Evolutionary conservation across 2,797 vertebrate species (phyloP).

Genomic region (Protonibea diacanthus): DNA sequence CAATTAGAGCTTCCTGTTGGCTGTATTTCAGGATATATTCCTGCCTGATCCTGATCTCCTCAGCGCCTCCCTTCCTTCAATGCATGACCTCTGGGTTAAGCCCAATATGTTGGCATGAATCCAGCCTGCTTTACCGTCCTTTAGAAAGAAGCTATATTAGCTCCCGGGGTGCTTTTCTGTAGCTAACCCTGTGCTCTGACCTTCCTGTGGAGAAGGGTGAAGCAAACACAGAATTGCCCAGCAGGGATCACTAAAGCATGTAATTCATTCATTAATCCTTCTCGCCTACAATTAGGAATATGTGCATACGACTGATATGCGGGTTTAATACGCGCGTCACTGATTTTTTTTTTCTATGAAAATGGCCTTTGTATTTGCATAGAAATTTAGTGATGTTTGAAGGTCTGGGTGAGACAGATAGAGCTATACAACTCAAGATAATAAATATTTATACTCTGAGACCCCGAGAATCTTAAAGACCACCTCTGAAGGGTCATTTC

Average conservation of each 20-base stretch:
- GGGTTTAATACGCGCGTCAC: slow-evolving; percentile 49
- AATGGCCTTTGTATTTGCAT: slow-evolving; percentile 34
- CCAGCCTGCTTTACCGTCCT: slow-evolving; percentile 44
- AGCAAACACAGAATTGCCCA: slow-evolving; percentile 56
- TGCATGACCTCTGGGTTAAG: slow-evolving; percentile 41
- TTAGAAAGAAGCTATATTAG: slow-evolving; percentile 49
- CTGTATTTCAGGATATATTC: background rate
- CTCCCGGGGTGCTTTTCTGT: slow-evolving; percentile 55
- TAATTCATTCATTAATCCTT: slow-evolving; percentile 78
- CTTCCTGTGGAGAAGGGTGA: slow-evolving; percentile 59
- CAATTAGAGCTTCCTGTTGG: background rate
- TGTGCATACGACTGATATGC: slow-evolving; percentile 55
- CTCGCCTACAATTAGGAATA: slow-evolving; percentile 64
- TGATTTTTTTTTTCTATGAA: slow-evolving; percentile 32
- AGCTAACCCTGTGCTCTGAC: slow-evolving; percentile 64
- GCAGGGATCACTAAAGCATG: slow-evolving; percentile 74
- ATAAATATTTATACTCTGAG: background rate
- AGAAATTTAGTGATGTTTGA: slow-evolving; percentile 5
- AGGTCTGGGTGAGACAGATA: background rate
- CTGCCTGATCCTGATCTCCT: slow-evolving; percentile 1
- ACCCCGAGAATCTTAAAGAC: background rate
- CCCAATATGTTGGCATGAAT: slow-evolving; percentile 34
- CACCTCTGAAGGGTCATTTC: background rate
- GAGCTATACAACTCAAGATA: background rate
- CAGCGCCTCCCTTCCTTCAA: slow-evolving; percentile 20